Percentiles rank a stretch among this genome's conserved stretches.
Conservation (phyloP, 2,888 invertebrate genomes). For the Dryobotodes eremita region DNA sequence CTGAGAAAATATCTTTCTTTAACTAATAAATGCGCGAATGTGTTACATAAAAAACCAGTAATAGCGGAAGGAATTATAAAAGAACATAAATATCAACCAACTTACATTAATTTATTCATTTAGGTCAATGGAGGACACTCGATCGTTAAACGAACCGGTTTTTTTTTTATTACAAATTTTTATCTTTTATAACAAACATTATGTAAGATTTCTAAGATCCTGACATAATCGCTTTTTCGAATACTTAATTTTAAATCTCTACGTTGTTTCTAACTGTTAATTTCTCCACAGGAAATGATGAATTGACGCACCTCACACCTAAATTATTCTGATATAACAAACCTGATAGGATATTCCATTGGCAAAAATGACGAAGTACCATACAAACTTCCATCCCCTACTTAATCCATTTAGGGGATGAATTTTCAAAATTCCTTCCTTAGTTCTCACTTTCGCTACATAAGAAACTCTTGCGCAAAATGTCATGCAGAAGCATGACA, state of each 20-base stretch:
- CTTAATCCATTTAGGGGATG: not conserved
- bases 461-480: not conserved
- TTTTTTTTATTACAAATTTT: constrained; percentile 7
- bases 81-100: not conserved
- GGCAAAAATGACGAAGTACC: not conserved
- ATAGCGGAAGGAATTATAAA: constrained; percentile 31
- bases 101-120: constrained; percentile 40
- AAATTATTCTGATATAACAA: not conserved
- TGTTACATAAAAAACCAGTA: constrained; percentile 39
- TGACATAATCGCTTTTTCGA: constrained; percentile 4
- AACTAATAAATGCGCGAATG: constrained; percentile 15
- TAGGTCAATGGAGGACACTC: constrained; percentile 38
- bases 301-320: not conserved
- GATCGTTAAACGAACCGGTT: not conserved
- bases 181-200: not conserved
- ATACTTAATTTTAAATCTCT: not conserved
- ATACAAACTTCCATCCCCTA: not conserved
- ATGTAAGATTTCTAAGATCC: not conserved
- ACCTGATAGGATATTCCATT: not conserved
- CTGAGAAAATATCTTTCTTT: constrained; percentile 2
- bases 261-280: not conserved
- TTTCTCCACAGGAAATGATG: not conserved
- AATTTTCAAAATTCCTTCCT: not conserved
- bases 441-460: not conserved
- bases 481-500: too few species aligned